Base-by-base conservation (phyloP, 2,888 invertebrate species). In the Perdita meconis region DNA sequence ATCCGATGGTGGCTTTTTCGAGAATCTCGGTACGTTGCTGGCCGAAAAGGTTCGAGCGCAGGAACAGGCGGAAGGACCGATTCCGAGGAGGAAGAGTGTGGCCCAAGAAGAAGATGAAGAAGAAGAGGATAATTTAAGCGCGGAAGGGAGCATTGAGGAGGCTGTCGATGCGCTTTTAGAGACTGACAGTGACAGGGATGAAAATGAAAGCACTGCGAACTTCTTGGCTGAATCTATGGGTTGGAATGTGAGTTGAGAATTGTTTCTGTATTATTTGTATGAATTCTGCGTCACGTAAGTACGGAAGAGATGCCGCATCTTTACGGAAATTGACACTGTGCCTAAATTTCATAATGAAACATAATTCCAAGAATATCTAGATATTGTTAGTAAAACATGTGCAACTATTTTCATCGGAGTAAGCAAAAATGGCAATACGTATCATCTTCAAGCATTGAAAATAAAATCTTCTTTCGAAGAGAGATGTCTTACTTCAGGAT, bases 1-100 rank as follows among this genome's bases (percentile, higher is more conserved):
- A 93, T 94, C 96, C 19, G 97, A 97, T 91, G 96, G 96, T 84
- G 96, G 96, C 60, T 97, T 97, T 92, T 97, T 97, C 90, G 97
- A 97, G 91, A 96, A 96, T 88, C 96, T 97, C 86, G 97, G 97
- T 0, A 95, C 96, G 0, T 93, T 96, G 60, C 92, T 97, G 65
- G 90, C 89, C 0, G 90, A 91, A 63, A 90, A 87, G 72, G 91
- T 85, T 24, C 86, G 88, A 61, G 88, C 85, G 0, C 89, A 90
- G 71, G 88, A 89, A 55, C 83, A 85, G 59, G 88, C 78, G 16
- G 90, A 90, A 64, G 90, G 89, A 47, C 89, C 90, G 12, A 68
- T 88, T 36, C 89, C 90, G 2, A 59, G 72, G 59, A 85, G 80
- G 79, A 93, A 92, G 66, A 83, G 88, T 1, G 93, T 92, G 50